Conservation (phyloP, 2,888 invertebrate species). For the Lithophane leautieri region DNA sequence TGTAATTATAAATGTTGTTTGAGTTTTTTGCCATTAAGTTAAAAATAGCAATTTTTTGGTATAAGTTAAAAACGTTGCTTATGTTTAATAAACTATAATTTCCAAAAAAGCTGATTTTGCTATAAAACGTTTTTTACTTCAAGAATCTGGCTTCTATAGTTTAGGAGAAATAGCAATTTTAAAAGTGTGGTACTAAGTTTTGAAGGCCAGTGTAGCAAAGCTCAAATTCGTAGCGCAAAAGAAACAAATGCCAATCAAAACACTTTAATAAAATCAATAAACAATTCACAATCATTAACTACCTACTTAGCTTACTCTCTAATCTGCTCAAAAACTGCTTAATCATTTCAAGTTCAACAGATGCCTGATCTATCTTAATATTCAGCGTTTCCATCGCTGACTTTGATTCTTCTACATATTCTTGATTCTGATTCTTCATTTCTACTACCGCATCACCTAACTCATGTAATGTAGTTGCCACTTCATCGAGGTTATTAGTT, state of each 20-base stretch:
- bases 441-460: slow-evolving; percentile 78
- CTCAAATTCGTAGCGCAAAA: not conserved
- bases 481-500: slow-evolving; percentile 73
- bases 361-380: slow-evolving; percentile 83
- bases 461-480: slow-evolving; percentile 77
- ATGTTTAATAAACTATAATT: too few species aligned
- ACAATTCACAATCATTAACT: slow-evolving; percentile 7
- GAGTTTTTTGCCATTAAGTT: too few species aligned
- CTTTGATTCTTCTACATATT: slow-evolving; percentile 74
- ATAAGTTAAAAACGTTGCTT: too few species aligned
- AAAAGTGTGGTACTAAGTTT: too few species aligned
- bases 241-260: not conserved
- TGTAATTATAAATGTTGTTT: too few species aligned
- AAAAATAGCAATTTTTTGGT: too few species aligned
- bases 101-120: too few species aligned
- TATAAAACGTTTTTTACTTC: too few species aligned
- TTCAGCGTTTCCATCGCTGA: slow-evolving; percentile 77
- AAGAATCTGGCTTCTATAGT: too few species aligned
- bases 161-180: too few species aligned
- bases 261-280: slow-evolving; percentile 39
- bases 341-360: slow-evolving; percentile 80
- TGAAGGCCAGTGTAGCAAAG: too few species aligned
- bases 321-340: slow-evolving; percentile 80
- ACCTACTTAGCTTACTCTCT: slow-evolving; percentile 78
- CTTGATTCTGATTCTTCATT: slow-evolving; percentile 77